These are phyloP conservation scores for Aporophyla lueneburgensis DNA, from an alignment of 2,888 invertebrate species.

Conservation along the genomic window DNA sequence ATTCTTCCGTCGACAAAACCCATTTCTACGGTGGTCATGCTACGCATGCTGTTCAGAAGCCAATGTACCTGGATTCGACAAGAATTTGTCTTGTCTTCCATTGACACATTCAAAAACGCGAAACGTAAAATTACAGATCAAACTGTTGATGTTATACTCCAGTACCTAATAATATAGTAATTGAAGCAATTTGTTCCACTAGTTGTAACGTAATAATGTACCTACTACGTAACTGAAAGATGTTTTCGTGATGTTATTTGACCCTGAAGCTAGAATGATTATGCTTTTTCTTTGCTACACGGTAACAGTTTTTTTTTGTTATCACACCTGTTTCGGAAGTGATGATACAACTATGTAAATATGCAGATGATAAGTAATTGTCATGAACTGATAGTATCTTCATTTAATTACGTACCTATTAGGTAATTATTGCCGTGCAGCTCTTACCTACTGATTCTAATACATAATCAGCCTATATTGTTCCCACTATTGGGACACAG, in stretches of 20 bases:
- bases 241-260: constrained; percentile 19
- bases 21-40: too few species aligned
- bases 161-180: constrained; percentile 9
- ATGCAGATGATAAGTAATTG: constrained; percentile 9
- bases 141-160: neutral
- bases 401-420: neutral
- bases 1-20: too few species aligned
- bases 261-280: constrained; percentile 42
- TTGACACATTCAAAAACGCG: neutral
- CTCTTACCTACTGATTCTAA: neutral
- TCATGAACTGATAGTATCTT: neutral
- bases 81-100: too few species aligned
- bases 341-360: constrained; percentile 26
- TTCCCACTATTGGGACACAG: too few species aligned
- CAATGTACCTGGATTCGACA: too few species aligned
- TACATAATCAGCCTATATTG: too few species aligned
- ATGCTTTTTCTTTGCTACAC: constrained; percentile 24
- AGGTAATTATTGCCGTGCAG: neutral
- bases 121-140: neutral
- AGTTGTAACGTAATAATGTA: neutral
- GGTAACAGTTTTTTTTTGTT: constrained; percentile 19
- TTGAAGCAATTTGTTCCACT: constrained; percentile 32
- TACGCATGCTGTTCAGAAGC: too few species aligned
- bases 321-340: constrained; percentile 32
- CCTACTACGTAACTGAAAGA: neutral